Evolutionary conservation across 2,113 vertebrate species (phyloP).

Genomic region (Limanda limanda): DNA sequence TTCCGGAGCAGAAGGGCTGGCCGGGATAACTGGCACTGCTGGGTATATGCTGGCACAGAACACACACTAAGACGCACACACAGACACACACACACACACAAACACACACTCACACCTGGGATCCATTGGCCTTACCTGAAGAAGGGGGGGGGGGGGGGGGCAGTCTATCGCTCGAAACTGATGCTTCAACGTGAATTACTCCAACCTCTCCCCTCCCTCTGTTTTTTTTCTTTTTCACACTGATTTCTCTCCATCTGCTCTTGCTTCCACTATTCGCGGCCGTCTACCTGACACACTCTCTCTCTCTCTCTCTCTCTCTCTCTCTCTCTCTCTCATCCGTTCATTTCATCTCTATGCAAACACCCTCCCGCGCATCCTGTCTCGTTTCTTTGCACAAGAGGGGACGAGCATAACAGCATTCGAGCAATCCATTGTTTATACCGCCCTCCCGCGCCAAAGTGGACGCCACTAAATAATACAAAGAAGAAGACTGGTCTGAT

Average conservation of each 20-base stretch:
- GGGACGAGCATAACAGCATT: slow-evolving; percentile 41
- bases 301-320: slow-evolving; percentile 1
- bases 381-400: slow-evolving; percentile 18
- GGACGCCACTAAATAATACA: slow-evolving; percentile 74
- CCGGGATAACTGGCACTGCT: too few species aligned
- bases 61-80: slow-evolving; percentile 11
- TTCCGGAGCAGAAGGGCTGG: too few species aligned
- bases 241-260: slow-evolving; percentile 23
- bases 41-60: slow-evolving; percentile 12
- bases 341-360: slow-evolving; percentile 39
- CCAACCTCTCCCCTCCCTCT: slow-evolving; percentile 8
- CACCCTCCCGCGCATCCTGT: background rate
- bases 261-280: slow-evolving; percentile 19
- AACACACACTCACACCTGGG: slow-evolving; percentile 39
- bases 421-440: slow-evolving; percentile 51
- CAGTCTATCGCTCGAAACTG: slow-evolving; percentile 54
- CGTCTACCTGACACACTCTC: slow-evolving; percentile 1
- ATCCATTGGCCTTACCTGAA: slow-evolving; percentile 65
- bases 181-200: slow-evolving; percentile 54
- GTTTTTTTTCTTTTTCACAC: slow-evolving; percentile 12
- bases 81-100: slow-evolving; percentile 32
- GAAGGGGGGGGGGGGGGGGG: slow-evolving; percentile 23
- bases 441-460: slow-evolving; percentile 41
- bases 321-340: slow-evolving; percentile 19
- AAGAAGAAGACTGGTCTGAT: slow-evolving; percentile 46